Conservation (phyloP, 2,888 invertebrate species). For the Papilio gigon region DNA sequence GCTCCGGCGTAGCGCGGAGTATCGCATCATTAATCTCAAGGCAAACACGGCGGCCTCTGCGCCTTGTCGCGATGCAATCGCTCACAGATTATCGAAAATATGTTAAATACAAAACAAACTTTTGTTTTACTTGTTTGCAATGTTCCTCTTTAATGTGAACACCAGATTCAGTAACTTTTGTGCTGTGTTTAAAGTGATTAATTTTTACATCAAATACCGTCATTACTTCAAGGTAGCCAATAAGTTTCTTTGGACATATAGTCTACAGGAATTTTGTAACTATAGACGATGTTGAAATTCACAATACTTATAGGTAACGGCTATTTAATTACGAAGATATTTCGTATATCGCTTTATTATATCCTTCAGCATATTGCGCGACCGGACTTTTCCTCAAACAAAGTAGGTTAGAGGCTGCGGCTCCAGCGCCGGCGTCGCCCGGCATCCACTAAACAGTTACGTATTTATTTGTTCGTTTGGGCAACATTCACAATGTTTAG, state of each 20-base stretch:
- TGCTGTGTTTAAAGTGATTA: not conserved
- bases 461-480: conserved; percentile 77
- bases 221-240: not conserved
- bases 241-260: not conserved
- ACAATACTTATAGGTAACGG: not conserved
- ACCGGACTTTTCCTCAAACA: not conserved
- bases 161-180: not conserved
- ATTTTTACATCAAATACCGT: not conserved
- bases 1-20: conserved; percentile 63
- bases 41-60: conserved; percentile 63
- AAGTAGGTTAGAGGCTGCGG: conserved; percentile 4
- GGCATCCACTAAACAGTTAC: conserved; percentile 66
- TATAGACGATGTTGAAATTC: not conserved
- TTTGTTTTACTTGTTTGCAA: conserved; percentile 18
- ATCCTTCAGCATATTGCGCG: not conserved
- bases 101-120: conserved; percentile 30
- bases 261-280: not conserved
- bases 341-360: not conserved
- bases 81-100: conserved; percentile 46
- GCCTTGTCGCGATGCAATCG: conserved; percentile 50
- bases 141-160: not conserved
- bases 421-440: conserved; percentile 13
- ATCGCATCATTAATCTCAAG: conserved; percentile 77
- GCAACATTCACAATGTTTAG: conserved; percentile 57
- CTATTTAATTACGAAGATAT: not conserved